Evolutionary conservation across 2,113 vertebrate species (phyloP), one percentile per base, ranked within the genome.

Genomic region (Asarcornis scutulata): DNA sequence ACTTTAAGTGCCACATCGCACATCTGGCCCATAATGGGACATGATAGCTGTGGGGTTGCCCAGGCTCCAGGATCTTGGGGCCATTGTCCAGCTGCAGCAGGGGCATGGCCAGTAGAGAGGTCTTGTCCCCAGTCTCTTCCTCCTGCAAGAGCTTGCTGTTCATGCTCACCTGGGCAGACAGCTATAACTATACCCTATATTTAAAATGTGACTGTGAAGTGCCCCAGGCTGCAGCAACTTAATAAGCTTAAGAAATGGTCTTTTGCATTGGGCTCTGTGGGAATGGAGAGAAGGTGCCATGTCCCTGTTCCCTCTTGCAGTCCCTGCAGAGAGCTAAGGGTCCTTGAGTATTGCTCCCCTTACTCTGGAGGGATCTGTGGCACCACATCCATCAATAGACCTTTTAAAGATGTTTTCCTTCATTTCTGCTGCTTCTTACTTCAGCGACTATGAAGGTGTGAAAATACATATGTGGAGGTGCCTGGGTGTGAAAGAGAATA

Each of bases 181-280:
- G 42, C 15, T 16, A 68, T 48, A 68, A n/a, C 15, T 48, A n/a
- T 68, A 25, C 22, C 46, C 26, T 36, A 5, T 77, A 20, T 77
- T 50, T 62, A 31, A 48, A 60, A 62, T 36, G 10, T 48, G 11
- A 31, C 32, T 5, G 17, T 29, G 74, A 77, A 21, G 21, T 18
- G n/a, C 44, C 21, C 34, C 22, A 31, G 22, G n/a, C 53, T 48
- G 13, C 44, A 38, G 64, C 40, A 48, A 26, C n/a, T 71, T 71
- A 29, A 34, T 55, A 52, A 83, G 13, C 8, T 1, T 63, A 56
- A 74, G 59, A 77, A 80, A 40, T 40, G 8, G 2, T 76, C 26
- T 67, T 83, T 80, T 3, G 1, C 6, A 9, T 1, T 60, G 26
- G 55, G 17, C 0, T 0, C 40, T 58, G 40, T 29, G 79, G 25